These are phyloP conservation scores for Plotosus lineatus DNA, from an alignment of 2,113 vertebrate genomes.

Conservation along the genomic window DNA sequence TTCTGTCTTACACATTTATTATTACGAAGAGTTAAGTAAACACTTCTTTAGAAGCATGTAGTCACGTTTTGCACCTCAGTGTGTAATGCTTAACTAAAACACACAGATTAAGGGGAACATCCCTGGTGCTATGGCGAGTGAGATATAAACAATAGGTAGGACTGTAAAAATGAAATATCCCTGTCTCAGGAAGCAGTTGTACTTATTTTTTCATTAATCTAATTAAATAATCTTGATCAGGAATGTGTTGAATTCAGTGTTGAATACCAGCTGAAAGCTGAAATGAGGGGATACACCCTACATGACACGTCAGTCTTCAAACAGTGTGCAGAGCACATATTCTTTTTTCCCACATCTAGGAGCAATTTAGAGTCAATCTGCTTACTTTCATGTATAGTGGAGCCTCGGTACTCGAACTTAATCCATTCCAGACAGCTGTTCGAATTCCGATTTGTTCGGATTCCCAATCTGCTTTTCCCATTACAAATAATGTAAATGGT, in stretches of 20 bases:
- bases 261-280: not conserved
- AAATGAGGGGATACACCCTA: not conserved
- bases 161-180: not conserved
- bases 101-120: not conserved
- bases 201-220: not conserved
- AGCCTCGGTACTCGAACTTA: too few species aligned
- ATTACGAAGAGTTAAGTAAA: constrained; percentile 5
- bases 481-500: too few species aligned
- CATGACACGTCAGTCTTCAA: not conserved
- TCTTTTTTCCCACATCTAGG: not conserved
- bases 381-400: not conserved
- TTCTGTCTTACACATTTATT: not conserved
- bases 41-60: not conserved
- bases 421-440: too few species aligned
- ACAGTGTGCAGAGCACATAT: not conserved
- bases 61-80: not conserved
- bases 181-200: not conserved
- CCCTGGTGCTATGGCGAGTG: not conserved
- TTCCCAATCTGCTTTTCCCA: too few species aligned
- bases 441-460: too few species aligned
- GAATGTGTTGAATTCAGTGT: not conserved
- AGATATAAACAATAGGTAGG: not conserved
- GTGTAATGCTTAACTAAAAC: constrained; percentile 3
- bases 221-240: not conserved
- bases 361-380: not conserved